Percentiles rank a stretch among this genome's conserved stretches.
Conservation (phyloP, 1,140 invertebrate species). For the Drosophila lini region DNA sequence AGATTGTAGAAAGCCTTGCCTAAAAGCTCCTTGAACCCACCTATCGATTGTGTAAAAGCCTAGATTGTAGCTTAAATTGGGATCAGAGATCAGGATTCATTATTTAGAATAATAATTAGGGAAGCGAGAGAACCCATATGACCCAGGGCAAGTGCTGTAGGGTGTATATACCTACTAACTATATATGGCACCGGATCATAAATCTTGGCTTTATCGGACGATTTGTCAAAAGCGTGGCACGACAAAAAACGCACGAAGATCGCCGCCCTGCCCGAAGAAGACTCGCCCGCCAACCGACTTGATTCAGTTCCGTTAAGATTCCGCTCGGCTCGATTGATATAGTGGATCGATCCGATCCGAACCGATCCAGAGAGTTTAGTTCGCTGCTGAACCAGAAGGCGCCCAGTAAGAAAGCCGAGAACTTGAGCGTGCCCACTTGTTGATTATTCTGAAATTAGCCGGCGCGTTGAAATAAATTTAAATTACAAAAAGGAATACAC, state of each 20-base stretch:
- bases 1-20: conserved; percentile 22
- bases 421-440: conserved; percentile 8
- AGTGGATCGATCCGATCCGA: conserved; percentile 31
- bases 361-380: conserved; percentile 53
- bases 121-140: conserved; percentile 21
- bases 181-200: conserved; percentile 50
- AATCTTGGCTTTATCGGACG: conserved; percentile 75
- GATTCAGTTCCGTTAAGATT: conserved; percentile 21
- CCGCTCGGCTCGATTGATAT: conserved; percentile 28
- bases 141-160: conserved; percentile 21
- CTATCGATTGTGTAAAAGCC: conserved; percentile 18
- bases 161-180: conserved; percentile 26
- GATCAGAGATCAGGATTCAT: conserved; percentile 21
- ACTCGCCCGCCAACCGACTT: conserved; percentile 12
- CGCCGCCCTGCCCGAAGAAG: conserved; percentile 15
- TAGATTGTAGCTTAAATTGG: conserved; percentile 15
- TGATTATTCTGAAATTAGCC: conserved; percentile 19
- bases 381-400: conserved; percentile 24
- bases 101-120: conserved; percentile 19
- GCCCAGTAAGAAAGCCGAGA: conserved; percentile 42
- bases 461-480: conserved; percentile 24
- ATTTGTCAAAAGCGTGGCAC: conserved; percentile 80
- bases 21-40: conserved; percentile 23
- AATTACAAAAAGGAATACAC: conserved; percentile 31
- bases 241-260: conserved; percentile 45